These are phyloP conservation scores for Pseudoips prasinana DNA, from an alignment of 2,888 invertebrate genomes.

Conservation along the genomic window DNA sequence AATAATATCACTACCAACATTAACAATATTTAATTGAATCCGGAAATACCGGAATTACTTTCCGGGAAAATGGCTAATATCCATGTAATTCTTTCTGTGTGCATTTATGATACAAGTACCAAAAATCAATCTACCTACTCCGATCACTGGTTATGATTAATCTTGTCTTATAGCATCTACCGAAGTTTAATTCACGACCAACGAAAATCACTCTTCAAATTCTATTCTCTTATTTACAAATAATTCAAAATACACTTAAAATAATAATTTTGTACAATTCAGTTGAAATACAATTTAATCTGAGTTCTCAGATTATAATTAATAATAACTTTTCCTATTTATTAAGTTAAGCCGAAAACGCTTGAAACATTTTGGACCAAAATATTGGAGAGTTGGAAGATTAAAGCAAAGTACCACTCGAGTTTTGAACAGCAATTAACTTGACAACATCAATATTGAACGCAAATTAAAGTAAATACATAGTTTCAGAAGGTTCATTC, in stretches of 20 bases:
- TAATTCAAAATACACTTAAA: too few relatives aligned
- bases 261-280: constrained; percentile 1
- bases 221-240: neutral
- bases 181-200: too few relatives aligned
- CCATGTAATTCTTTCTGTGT: too few relatives aligned
- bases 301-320: constrained; percentile 29
- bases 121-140: too few relatives aligned
- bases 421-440: constrained; percentile 42
- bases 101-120: too few relatives aligned
- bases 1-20: too few relatives aligned
- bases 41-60: too few relatives aligned
- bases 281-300: constrained; percentile 13
- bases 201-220: too few relatives aligned
- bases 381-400: constrained; percentile 37
- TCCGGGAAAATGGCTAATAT: too few relatives aligned
- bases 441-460: constrained; percentile 38
- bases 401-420: constrained; percentile 37
- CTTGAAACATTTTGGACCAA: constrained; percentile 40
- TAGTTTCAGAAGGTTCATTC: constrained; percentile 24
- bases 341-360: constrained; percentile 37
- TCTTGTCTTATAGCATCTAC: too few relatives aligned
- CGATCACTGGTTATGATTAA: too few relatives aligned
- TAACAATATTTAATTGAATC: too few relatives aligned
- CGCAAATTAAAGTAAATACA: constrained; percentile 26
- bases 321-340: constrained; percentile 43